These are phyloP conservation scores for Hipposideros larvatus DNA, from an alignment of 2,797 vertebrate species.

Conservation along the genomic window DNA sequence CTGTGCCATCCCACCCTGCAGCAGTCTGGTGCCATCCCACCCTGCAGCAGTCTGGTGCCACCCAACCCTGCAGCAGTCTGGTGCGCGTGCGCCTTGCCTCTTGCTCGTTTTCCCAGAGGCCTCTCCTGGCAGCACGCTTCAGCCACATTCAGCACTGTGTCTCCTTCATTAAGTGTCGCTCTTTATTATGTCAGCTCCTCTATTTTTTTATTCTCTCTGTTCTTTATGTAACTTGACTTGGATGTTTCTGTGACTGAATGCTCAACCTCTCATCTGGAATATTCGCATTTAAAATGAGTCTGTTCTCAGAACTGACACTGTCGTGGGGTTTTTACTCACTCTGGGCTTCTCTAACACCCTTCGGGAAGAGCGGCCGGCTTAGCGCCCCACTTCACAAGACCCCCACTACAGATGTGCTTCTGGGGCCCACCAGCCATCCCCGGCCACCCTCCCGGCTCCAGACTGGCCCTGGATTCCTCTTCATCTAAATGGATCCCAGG, in stretches of 20 bases:
- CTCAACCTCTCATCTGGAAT: neutral
- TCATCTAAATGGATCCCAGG: neutral
- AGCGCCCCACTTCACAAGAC: neutral
- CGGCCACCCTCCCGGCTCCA: neutral
- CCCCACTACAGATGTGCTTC: neutral
- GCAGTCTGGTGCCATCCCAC: too few relatives aligned
- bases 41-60: too few relatives aligned
- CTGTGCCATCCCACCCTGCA: too few relatives aligned
- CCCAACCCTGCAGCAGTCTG: too few relatives aligned
- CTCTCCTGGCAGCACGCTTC: neutral
- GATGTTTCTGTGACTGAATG: fast-evolving
- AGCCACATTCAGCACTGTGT: neutral
- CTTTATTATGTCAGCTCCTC: neutral
- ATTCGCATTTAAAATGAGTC: too few relatives aligned
- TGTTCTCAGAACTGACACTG: too few relatives aligned
- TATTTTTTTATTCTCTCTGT: neutral
- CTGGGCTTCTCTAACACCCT: neutral
- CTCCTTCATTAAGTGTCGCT: neutral
- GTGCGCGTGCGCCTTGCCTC: too few relatives aligned
- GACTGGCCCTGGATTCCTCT: neutral
- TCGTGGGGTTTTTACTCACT: too few relatives aligned
- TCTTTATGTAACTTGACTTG: too few relatives aligned
- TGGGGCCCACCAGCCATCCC: neutral
- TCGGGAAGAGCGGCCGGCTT: fast-evolving
- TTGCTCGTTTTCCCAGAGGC: neutral